A percentile compares a stretch with the other conserved stretches of the same genome.
phyloP scores from a whole-genome alignment of 2,113 vertebrate genomes.

The Gobio gobio region DNA sequence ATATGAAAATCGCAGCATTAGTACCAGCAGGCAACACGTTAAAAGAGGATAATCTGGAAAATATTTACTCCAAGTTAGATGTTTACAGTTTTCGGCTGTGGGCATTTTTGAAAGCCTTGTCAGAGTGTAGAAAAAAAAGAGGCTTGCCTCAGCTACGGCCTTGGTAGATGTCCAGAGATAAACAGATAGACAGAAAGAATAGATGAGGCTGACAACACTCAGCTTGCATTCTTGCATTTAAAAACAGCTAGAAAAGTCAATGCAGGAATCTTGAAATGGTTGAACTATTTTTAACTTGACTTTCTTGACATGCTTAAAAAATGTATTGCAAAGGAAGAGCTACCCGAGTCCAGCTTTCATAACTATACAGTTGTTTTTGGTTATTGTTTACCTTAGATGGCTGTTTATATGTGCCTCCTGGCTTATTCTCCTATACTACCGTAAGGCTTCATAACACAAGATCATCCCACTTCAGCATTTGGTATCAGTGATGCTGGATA shows the following conservation, averaged over 20 bases:
- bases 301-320: neutral
- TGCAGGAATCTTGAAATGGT: neutral
- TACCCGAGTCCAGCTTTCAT: neutral
- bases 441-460: conserved; percentile 3
- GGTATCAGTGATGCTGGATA: neutral
- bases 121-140: conserved; percentile 4
- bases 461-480: neutral
- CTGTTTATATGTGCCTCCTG: neutral
- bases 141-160: conserved; percentile 25
- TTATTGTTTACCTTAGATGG: conserved; percentile 2
- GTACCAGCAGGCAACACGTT: neutral
- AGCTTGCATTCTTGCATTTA: conserved; percentile 14
- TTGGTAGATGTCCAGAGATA: conserved; percentile 42
- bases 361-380: neutral
- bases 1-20: neutral
- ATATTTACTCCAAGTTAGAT: conserved; percentile 24
- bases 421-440: neutral
- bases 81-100: conserved; percentile 1
- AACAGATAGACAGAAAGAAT: conserved; percentile 29
- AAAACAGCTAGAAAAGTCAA: neutral
- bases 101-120: conserved; percentile 30
- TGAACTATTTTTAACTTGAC: conserved; percentile 1
- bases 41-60: conserved; percentile 34
- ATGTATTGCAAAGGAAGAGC: neutral
- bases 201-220: neutral